Evolutionary conservation across 2,888 invertebrate species (phyloP).

Genomic region (Xylocampa areola): DNA sequence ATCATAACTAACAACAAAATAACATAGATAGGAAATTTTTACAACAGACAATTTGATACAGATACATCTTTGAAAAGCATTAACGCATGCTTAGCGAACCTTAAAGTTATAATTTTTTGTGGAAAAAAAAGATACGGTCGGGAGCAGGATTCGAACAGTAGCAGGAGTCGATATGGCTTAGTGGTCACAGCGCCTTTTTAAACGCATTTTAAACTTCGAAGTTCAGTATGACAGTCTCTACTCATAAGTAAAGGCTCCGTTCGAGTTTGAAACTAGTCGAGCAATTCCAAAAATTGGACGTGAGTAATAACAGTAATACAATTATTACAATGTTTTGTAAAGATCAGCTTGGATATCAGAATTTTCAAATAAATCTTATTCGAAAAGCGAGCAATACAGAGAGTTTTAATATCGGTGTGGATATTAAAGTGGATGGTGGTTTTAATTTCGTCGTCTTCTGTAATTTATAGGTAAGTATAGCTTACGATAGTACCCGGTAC

Average conservation of each 20-base stretch:
- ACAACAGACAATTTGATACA: slow-evolving; percentile 51
- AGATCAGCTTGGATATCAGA: neutral
- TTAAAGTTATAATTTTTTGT: too few species aligned
- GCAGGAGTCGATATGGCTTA: too few species aligned
- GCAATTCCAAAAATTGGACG: too few species aligned
- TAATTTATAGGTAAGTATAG: slow-evolving; percentile 50
- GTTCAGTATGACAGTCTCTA: too few species aligned
- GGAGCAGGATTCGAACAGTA: too few species aligned
- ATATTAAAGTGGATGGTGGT: slow-evolving; percentile 37
- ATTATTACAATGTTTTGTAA: neutral
- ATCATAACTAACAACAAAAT: slow-evolving; percentile 22
- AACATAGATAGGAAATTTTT: slow-evolving; percentile 31
- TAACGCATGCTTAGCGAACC: too few species aligned
- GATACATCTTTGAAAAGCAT: too few species aligned
- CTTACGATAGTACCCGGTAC: slow-evolving; percentile 34
- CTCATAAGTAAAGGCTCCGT: too few species aligned
- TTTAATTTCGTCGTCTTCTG: slow-evolving; percentile 47
- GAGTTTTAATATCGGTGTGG: slow-evolving; percentile 47
- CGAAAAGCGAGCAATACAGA: slow-evolving; percentile 19
- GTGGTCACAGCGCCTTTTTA: too few species aligned
- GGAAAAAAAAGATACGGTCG: too few species aligned
- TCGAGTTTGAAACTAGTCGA: too few species aligned
- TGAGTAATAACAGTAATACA: neutral
- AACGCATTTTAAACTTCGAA: too few species aligned
- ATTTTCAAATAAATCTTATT: slow-evolving; percentile 32